These are phyloP conservation scores for Xerus inauris DNA, from an alignment of 2,113 vertebrate species.

Conservation along the genomic window DNA sequence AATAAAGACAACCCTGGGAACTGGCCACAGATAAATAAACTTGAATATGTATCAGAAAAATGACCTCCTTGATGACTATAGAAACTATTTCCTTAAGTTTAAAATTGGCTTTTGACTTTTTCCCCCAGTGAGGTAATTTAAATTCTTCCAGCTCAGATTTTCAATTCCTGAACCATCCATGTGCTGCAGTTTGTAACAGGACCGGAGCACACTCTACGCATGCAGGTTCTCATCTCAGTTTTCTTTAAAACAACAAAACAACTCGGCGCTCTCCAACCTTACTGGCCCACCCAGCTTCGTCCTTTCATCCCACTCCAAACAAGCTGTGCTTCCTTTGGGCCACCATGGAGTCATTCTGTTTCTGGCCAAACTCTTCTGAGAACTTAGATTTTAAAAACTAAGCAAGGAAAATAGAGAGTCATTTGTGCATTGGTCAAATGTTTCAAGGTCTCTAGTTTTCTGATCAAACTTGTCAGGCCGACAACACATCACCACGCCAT, in stretches of 20 bases:
- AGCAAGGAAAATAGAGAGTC: constrained; percentile 52
- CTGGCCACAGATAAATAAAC: constrained; percentile 55
- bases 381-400: constrained; percentile 45
- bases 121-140: neutral
- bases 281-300: neutral
- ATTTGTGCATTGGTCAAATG: neutral
- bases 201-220: neutral
- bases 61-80: constrained; percentile 42
- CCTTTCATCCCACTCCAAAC: constrained; percentile 36
- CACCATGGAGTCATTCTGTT: constrained; percentile 59
- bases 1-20: constrained; percentile 48
- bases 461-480: constrained; percentile 45
- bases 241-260: neutral
- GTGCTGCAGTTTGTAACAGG: neutral
- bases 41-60: constrained; percentile 34
- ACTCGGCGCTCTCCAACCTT: neutral
- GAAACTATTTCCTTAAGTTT: constrained; percentile 30
- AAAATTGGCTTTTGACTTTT: constrained; percentile 30
- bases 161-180: constrained; percentile 24
- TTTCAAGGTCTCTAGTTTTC: constrained; percentile 27
- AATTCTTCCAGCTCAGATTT: neutral
- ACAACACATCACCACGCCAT: constrained; percentile 43
- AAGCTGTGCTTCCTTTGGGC: constrained; percentile 56
- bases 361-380: constrained; percentile 61
- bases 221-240: neutral